Percentiles rank a stretch among this genome's conserved stretches.
phyloP scores from a whole-genome alignment of 2,888 invertebrate genomes.

The Microplitis deprimator region DNA sequence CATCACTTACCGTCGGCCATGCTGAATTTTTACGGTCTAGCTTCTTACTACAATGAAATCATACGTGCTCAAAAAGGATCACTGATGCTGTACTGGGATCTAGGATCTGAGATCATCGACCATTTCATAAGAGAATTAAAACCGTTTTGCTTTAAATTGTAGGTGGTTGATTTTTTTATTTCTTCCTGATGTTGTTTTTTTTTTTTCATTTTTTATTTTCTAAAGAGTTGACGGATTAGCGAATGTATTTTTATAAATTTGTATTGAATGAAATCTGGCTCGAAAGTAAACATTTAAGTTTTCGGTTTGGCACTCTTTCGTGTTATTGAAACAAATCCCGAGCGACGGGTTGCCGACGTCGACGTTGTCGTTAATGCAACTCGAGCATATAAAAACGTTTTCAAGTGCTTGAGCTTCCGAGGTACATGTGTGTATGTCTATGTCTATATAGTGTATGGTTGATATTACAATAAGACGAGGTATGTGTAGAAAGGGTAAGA shows the following conservation, averaged over 20 bases:
- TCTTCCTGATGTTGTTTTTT: slow-evolving; percentile 2
- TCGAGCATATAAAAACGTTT: slow-evolving; percentile 31
- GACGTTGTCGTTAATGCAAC: slow-evolving; percentile 48
- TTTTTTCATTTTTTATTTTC: not conserved
- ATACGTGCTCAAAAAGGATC: slow-evolving; percentile 13
- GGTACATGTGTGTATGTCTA: slow-evolving; percentile 7
- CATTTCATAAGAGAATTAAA: not conserved
- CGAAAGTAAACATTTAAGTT: slow-evolving; percentile 30
- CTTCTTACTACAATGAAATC: slow-evolving; percentile 64
- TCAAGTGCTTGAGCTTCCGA: not conserved
- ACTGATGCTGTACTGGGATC: not conserved
- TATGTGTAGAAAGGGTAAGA: slow-evolving; percentile 34
- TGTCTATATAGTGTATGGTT: not conserved
- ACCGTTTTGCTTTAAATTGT: slow-evolving; percentile 3
- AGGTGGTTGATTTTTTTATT: slow-evolving; percentile 13
- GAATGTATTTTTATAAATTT: not conserved
- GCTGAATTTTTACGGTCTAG: slow-evolving; percentile 69
- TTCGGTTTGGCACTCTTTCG: slow-evolving; percentile 37
- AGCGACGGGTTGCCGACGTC: slow-evolving; percentile 27
- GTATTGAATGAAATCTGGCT: not conserved
- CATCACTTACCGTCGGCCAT: slow-evolving; percentile 62
- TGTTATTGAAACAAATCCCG: slow-evolving; percentile 67
- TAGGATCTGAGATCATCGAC: slow-evolving; percentile 1
- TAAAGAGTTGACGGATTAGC: not conserved
- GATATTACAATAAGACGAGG: slow-evolving; percentile 23